Evolutionary conservation across 2,888 invertebrate species (phyloP), one percentile per base, ranked within the genome.

Genomic region (Lasioglossum morio): DNA sequence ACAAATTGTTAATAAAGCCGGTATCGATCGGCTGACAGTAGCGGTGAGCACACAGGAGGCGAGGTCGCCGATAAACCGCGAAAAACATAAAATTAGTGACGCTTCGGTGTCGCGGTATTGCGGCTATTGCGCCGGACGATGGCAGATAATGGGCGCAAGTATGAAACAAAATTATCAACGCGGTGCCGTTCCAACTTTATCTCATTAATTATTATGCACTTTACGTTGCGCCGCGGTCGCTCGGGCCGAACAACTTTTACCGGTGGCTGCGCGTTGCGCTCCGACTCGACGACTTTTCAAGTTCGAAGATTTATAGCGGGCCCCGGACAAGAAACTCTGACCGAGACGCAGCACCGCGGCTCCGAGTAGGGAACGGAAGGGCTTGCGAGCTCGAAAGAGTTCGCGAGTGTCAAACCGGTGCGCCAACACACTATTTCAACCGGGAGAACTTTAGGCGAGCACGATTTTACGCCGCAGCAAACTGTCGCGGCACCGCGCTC

Each of bases 391-490:
- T 77, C 77, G 77, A 82, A 88, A 82, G 80, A 84, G 84, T 77
- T 80, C 43, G 81, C 57, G 63, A 76, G 75, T 70, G 80, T 81
- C 82, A 81, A 81, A 80, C 53, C 77, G 74, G 72, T 79, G 40
- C 77, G 75, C 84, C 79, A 79, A 79, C 85, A 86, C 83, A 89
- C 85, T 92, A 84, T 93, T 93, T 91, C 87, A 90, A 80, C 87
- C 79, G 74, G n/a, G 66, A 69, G 72, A 92, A 92, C 90, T 93
- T 93, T 92, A 92, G 92, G 91, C 90, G 88, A 88, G 89, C 88
- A 84, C 90, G 88, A 91, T 92, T 92, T 93, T 92, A 92, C 90
- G 87, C 88, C 82, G 90, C 90, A 91, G 91, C 92, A 92, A 92
- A 92, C 91, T 91, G 92, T 92, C 92, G 91, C 90, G 27, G 27